Conservation (phyloP, 1,140 invertebrate species). For the Lethrus apterus region DNA sequence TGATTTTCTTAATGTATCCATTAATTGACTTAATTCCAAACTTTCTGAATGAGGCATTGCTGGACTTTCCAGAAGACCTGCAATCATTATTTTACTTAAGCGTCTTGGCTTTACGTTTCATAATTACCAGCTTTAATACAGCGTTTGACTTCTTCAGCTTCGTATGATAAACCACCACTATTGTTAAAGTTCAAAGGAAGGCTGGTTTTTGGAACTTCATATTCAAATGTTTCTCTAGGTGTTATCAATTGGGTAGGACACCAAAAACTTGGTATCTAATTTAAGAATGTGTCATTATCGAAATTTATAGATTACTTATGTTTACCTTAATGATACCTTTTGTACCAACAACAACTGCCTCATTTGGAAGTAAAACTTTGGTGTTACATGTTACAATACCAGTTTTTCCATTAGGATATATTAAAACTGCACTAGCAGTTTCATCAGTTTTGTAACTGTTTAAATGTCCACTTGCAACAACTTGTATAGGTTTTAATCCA, state of each 20-base stretch:
- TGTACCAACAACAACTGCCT: slow-evolving; percentile 59
- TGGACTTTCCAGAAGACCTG: slow-evolving; percentile 8
- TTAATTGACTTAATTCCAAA: slow-evolving; percentile 5
- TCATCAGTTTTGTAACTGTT: slow-evolving; percentile 64
- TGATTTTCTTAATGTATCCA: slow-evolving; percentile 2
- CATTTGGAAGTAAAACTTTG: slow-evolving; percentile 50
- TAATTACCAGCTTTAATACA: slow-evolving; percentile 58
- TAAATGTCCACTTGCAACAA: slow-evolving; percentile 56
- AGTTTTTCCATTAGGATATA: slow-evolving; percentile 54
- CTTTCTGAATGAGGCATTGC: slow-evolving; percentile 5
- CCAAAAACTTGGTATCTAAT: slow-evolving; percentile 47
- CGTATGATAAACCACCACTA: slow-evolving; percentile 59
- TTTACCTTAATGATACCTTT: slow-evolving; percentile 57
- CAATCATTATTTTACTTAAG: too few relatives aligned
- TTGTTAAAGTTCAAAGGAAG: slow-evolving; percentile 54
- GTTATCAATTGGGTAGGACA: slow-evolving; percentile 32
- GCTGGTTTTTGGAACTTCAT: slow-evolving; percentile 28
- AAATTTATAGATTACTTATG: slow-evolving; percentile 54
- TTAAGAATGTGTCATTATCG: slow-evolving; percentile 50
- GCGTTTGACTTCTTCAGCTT: slow-evolving; percentile 60
- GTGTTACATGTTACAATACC: slow-evolving; percentile 54
- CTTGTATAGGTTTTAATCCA: slow-evolving; percentile 52
- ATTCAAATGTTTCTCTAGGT: slow-evolving; percentile 13
- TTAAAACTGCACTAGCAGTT: slow-evolving; percentile 53
- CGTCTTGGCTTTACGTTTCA: too few relatives aligned